Base-by-base conservation (phyloP, 2,888 invertebrate species). In the Nysson spinosus region DNA sequence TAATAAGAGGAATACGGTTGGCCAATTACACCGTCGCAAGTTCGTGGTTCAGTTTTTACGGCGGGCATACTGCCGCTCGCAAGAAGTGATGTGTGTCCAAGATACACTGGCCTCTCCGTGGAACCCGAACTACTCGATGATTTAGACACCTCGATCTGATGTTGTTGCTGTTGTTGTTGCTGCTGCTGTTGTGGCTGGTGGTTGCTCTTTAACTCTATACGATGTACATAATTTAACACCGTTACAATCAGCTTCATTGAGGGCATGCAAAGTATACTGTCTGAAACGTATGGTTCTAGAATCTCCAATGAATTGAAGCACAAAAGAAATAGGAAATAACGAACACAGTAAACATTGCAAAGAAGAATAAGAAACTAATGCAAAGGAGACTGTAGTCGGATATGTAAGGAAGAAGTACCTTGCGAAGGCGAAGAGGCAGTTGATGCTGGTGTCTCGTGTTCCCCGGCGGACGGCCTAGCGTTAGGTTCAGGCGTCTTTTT, bases 401-500 rank as follows among this genome's bases (percentile, higher is more conserved):
- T n/a, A n/a, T n/a, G n/a, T n/a, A n/a, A 28, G n/a, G 28, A 6
- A 9, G 5, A 3, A 3, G 28, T 28, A 3, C 5, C 11, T 1
- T 1, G 30, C 28, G 85, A 81, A 7, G 86, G 83, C 6, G 86
- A 85, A 0, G 87, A 84, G 1, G 85, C 80, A 3, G 82, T 78
- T 1, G 86, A 84, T 7, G 85, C 75, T 16, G 81, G 63, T 1
- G 77, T 77, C 16, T 71, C 83, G 67, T 85, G 83, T 17, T 85
- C 84, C 0, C 75, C 78, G 11, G 82, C 58, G 3, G 81, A 69
- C 4, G 83, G 72, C 37, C 86, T 79, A 0, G 79, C 75, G 51
- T 78, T 87, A 34, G 82, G 79, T 54, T 86, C 91, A n/a, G 87
- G 87, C 6, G 93, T 91, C 85, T 95, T 95, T 87, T 95, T 95